Evolutionary conservation across 2,797 vertebrate species (phyloP), one percentile per base, ranked within the genome.

Genomic region (Leuciscus waleckii): DNA sequence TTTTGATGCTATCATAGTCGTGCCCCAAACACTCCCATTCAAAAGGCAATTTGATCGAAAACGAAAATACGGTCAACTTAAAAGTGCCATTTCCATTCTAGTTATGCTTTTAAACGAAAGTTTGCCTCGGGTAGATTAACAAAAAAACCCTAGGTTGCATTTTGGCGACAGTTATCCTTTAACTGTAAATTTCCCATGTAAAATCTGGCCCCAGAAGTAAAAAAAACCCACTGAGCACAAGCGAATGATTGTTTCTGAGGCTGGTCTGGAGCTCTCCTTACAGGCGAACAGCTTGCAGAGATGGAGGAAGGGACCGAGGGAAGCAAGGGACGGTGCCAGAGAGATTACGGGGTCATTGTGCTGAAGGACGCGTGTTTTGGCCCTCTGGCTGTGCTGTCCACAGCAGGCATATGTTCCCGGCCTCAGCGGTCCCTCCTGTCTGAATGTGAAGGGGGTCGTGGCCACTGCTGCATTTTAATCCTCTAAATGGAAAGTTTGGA

Each of bases 401-500:
- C 80, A 74, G 83, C 85, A 89, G 86, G 87, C 88, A 86, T 89
- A 89, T 91, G 86, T 68, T 88, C 79, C 71, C 54, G 39, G 65
- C 77, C 77, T 46, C 71, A 63, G 81, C 58, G 63, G 77, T 63
- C 77, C 81, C 86, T 84, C 75, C 78, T 61, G 80, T 89, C 82
- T 86, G 83, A 91, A 87, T 88, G 90, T 90, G 87, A 93, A 90
- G 90, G 83, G 82, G 90, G 87, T 90, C 87, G 82, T 79, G 83
- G 81, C 79, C 84, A 26, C 86, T 75, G 63, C 79, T 82, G 89
- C 87, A 89, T 91, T 91, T 91, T 91, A 93, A 94, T 91, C 91
- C 88, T 84, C 83, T 90, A 88, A 92, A 92, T 91, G 88, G 86
- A 91, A 92, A 88, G 87, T 91, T 90, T 90, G 85, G 89, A 90